Base-by-base conservation (phyloP, 2,888 invertebrate genomes). In the Chesias legatella region DNA sequence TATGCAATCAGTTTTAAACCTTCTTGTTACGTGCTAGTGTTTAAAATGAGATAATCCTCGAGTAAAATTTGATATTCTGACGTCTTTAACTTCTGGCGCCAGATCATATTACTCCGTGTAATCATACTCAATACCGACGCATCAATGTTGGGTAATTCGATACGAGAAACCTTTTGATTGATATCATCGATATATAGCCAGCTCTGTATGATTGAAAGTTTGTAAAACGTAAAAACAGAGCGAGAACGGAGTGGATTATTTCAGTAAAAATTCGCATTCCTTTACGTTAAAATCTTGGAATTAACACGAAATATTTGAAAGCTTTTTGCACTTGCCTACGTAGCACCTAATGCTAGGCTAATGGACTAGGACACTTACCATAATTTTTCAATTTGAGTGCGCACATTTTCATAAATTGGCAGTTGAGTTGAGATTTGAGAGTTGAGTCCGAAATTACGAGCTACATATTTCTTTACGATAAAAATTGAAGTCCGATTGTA, bases 41-140 rank as follows among this genome's bases (percentile, higher is more conserved):
- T 47, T 33, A 51, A 33, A 37, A 43, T 45, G 31, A 43, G 33
- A 33, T 27, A 33, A 27, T 17, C 35, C 17, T 26, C 22, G 27
- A 27, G 24, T 38, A 25, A 20, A 29, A 36, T 30, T 38, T 46
- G 39, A 40, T 49, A 50, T 41, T 33, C 32, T 39, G 44, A 45
- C 47, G 41, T 37, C 33, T 43, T 46, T 42, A 57, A 43, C 47
- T 49, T 36, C 49, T 53, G 72, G 68, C 73, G 76, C 72, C 73
- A 46, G 58, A 55, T 77, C 67, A 48, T 62, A 53, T 79, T 73
- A 65, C 75, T 62, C 50, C 40, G 48, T 58, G 53, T 60, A 61
- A 63, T 63, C 56, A 51, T 56, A 54, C 54, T 57, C 58, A 51
- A 58, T 59, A 60, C 59, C 64, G 58, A 62, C 58, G 63, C 63